Percentiles rank a stretch among this genome's conserved stretches.
Evolutionary conservation across 2,113 vertebrate species (phyloP).

Genomic region (Ptilonorhynchus violaceus): DNA sequence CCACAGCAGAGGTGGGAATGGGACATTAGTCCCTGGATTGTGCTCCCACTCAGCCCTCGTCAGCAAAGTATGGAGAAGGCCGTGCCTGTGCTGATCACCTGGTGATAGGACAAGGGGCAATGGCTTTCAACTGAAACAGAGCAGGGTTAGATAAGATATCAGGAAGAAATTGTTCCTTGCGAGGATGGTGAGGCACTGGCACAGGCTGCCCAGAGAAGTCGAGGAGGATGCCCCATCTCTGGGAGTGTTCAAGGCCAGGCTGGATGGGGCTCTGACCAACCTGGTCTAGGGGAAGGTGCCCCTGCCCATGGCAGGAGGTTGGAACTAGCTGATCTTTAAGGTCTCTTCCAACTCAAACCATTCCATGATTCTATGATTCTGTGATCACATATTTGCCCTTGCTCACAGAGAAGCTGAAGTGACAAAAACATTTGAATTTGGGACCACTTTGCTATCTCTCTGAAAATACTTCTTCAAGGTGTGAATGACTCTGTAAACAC

Average conservation of each 20-base stretch:
- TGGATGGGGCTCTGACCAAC: neutral
- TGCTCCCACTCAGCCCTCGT: neutral
- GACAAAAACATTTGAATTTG: neutral
- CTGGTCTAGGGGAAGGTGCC: neutral
- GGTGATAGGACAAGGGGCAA: neutral
- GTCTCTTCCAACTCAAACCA: neutral
- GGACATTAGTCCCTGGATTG: accelerated
- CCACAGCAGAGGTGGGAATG: accelerated
- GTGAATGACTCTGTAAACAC: neutral
- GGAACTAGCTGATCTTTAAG: neutral
- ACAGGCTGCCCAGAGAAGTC: neutral
- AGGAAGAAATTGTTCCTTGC: neutral
- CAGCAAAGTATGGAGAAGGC: neutral
- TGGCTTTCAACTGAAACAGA: neutral
- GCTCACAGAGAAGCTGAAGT: neutral
- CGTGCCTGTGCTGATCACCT: accelerated
- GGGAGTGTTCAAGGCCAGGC: neutral
- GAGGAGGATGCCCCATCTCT: neutral
- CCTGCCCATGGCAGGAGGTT: neutral
- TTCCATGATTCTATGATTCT: neutral
- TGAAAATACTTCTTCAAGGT: neutral
- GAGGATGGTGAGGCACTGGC: neutral
- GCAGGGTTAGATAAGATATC: neutral
- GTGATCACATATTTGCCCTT: neutral
- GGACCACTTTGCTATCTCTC: neutral